Evolutionary conservation across 2,113 vertebrate species (phyloP).

Genomic region (Erythrocercus mccallii): DNA sequence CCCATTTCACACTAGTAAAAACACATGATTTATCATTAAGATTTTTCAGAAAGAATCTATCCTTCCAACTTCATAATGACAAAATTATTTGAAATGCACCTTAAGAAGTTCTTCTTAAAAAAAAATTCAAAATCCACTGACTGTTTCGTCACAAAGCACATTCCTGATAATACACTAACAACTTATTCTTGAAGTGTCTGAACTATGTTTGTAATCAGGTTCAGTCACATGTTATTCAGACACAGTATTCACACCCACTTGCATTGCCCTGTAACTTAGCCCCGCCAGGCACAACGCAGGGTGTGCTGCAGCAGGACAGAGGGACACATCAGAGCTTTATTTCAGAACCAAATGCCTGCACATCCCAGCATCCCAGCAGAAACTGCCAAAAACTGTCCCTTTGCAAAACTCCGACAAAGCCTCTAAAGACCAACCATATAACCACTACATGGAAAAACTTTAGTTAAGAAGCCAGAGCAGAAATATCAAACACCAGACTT

Average conservation of each 20-base stretch:
- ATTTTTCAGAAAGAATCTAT: neutral
- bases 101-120: neutral
- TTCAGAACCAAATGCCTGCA: neutral
- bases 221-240: neutral
- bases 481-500: neutral
- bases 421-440: neutral
- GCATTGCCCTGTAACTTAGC: neutral
- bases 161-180: neutral
- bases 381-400: neutral
- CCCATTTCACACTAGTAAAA: neutral
- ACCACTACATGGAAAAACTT: neutral
- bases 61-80: neutral
- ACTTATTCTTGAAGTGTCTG: neutral
- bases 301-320: neutral
- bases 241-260: neutral
- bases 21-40: accelerated
- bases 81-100: neutral
- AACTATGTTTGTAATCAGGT: neutral
- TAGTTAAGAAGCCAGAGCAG: neutral
- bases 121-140: neutral
- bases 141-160: neutral
- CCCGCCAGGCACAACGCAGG: neutral
- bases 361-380: neutral
- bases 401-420: neutral
- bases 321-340: accelerated